Percentiles rank a stretch among this genome's conserved stretches.
These are phyloP conservation scores for Hoplostethus mediterraneus DNA, from an alignment of 2,797 vertebrate species.

Conservation along the genomic window DNA sequence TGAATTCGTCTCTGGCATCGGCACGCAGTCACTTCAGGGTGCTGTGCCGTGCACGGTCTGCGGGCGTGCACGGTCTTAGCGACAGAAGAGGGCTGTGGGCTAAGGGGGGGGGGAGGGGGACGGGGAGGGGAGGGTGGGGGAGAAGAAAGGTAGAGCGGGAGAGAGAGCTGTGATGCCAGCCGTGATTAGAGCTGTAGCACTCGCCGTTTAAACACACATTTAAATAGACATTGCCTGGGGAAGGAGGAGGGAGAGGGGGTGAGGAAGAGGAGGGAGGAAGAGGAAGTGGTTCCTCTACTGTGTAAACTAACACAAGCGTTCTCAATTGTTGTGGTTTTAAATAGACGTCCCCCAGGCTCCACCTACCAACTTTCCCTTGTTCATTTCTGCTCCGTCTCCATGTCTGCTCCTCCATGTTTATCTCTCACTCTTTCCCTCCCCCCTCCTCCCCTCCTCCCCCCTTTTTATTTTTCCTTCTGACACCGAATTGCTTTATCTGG, in stretches of 20 bases:
- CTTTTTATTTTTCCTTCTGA: slow-evolving; percentile 37
- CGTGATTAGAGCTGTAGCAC: slow-evolving; percentile 74
- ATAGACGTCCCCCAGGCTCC: slow-evolving; percentile 70
- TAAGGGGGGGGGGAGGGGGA: not conserved
- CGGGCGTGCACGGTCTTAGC: slow-evolving; percentile 49
- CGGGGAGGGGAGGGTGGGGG: slow-evolving; percentile 4
- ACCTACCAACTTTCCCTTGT: slow-evolving; percentile 66
- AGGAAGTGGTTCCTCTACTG: slow-evolving; percentile 63
- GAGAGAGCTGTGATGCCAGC: slow-evolving; percentile 69
- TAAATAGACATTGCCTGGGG: slow-evolving; percentile 78
- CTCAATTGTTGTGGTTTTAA: slow-evolving; percentile 77
- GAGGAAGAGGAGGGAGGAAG: slow-evolving; percentile 27
- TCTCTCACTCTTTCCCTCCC: slow-evolving; percentile 8
- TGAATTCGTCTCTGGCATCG: slow-evolving; percentile 73
- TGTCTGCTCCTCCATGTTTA: slow-evolving; percentile 26
- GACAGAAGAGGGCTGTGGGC: slow-evolving; percentile 62
- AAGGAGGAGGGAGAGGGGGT: slow-evolving; percentile 9
- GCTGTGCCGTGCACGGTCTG: slow-evolving; percentile 19
- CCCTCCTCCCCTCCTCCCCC: slow-evolving; percentile 14
- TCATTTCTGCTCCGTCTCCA: slow-evolving; percentile 26
- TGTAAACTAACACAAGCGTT: slow-evolving; percentile 72
- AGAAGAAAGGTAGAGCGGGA: slow-evolving; percentile 34
- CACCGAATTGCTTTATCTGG: slow-evolving; percentile 67
- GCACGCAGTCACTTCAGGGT: slow-evolving; percentile 61
- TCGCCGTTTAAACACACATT: slow-evolving; percentile 76